Evolutionary conservation across 2,888 invertebrate species (phyloP).

Genomic region (Nasonovia ribisnigri): DNA sequence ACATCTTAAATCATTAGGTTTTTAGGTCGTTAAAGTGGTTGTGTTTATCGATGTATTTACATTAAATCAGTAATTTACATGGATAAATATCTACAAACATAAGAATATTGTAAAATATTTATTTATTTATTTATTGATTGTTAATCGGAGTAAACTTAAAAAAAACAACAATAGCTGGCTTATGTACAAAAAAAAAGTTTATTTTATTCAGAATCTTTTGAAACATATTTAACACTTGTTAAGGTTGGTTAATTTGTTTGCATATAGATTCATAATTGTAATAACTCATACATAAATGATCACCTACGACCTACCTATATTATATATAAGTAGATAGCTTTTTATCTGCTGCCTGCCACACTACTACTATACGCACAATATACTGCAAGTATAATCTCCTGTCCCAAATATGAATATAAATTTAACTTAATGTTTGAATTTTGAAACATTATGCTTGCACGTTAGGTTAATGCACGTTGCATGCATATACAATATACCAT

Average conservation of each 20-base stretch:
- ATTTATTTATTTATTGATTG: too few species aligned
- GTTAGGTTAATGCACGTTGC: too few species aligned
- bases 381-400: not conserved
- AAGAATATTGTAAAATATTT: not conserved
- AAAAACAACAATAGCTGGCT: too few species aligned
- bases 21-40: not conserved
- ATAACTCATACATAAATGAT: not conserved
- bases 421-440: slow-evolving; percentile 4
- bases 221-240: not conserved
- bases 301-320: too few species aligned
- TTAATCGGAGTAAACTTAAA: too few species aligned
- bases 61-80: not conserved
- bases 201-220: not conserved
- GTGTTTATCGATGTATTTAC: not conserved
- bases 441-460: too few species aligned
- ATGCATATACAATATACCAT: not conserved
- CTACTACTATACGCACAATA: not conserved
- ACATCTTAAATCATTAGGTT: not conserved
- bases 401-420: not conserved
- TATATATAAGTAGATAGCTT: not conserved
- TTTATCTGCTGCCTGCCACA: not conserved
- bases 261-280: not conserved
- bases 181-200: not conserved
- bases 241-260: not conserved
- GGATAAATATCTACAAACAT: not conserved